These are phyloP conservation scores for Tenebrio molitor DNA, from an alignment of 1,140 invertebrate genomes.

Conservation along the genomic window DNA sequence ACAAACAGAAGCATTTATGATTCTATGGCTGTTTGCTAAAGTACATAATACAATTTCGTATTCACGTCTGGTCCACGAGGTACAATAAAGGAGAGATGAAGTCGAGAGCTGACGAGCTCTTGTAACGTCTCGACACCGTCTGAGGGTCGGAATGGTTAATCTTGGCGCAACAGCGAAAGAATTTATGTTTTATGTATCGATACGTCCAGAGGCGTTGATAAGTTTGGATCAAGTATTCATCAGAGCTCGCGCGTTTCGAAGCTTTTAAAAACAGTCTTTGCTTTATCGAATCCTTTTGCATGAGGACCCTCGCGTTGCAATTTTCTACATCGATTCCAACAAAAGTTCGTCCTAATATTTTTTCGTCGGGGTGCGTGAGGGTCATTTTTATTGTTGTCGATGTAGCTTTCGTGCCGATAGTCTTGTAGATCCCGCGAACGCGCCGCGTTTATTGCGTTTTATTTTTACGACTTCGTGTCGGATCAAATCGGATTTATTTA, in stretches of 20 bases:
- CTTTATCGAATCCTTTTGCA: slow-evolving; percentile 32
- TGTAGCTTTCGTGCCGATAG: slow-evolving; percentile 19
- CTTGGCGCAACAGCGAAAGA: not conserved
- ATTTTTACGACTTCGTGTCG: not conserved
- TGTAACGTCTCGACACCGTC: slow-evolving; percentile 25
- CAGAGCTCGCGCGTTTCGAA: slow-evolving; percentile 1
- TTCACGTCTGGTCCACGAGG: slow-evolving; percentile 30
- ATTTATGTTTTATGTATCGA: slow-evolving; percentile 38
- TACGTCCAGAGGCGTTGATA: slow-evolving; percentile 11
- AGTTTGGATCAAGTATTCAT: slow-evolving; percentile 17
- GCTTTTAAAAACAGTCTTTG: slow-evolving; percentile 23
- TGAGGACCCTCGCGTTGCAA: slow-evolving; percentile 8
- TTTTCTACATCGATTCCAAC: slow-evolving; percentile 8
- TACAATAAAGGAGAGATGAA: slow-evolving; percentile 33
- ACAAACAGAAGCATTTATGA: slow-evolving; percentile 31
- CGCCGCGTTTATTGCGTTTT: not conserved
- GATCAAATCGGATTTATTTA: slow-evolving; percentile 13
- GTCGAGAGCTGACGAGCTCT: slow-evolving; percentile 21
- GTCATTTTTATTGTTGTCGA: slow-evolving; percentile 27
- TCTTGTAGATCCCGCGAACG: slow-evolving; percentile 18
- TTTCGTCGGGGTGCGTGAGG: not conserved
- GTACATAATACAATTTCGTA: slow-evolving; percentile 35
- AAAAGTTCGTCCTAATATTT: slow-evolving; percentile 21
- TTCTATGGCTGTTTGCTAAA: slow-evolving; percentile 24
- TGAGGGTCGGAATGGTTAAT: slow-evolving; percentile 16